These are phyloP conservation scores for Bembecia ichneumoniformis DNA, from an alignment of 2,888 invertebrate genomes.

Conservation along the genomic window DNA sequence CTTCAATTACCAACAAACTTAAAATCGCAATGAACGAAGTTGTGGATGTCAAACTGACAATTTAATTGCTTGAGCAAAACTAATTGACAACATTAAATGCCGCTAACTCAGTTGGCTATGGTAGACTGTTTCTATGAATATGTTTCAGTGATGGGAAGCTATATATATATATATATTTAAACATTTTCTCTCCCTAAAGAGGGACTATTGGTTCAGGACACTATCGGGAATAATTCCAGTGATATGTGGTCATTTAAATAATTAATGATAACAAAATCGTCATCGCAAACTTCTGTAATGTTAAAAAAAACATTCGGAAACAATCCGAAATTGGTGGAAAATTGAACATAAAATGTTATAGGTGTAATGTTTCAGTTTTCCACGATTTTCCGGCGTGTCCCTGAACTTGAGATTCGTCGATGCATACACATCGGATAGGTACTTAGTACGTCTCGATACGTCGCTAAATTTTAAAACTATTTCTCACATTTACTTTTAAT, in stretches of 20 bases:
- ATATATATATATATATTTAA: too few species aligned
- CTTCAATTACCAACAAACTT: too few species aligned
- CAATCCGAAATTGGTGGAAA: conserved; percentile 13
- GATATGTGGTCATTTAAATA: conserved; percentile 62
- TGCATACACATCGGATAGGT: conserved; percentile 26
- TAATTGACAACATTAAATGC: too few species aligned
- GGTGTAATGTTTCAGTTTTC: conserved; percentile 17
- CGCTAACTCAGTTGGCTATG: too few species aligned
- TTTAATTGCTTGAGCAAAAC: too few species aligned
- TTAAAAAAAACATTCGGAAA: conserved; percentile 11
- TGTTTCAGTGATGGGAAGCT: too few species aligned
- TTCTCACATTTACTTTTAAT: conserved; percentile 66
- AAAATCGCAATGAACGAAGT: too few species aligned
- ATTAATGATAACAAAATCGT: conserved; percentile 33
- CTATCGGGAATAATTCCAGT: conserved; percentile 43
- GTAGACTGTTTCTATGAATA: too few species aligned
- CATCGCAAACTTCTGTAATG: conserved; percentile 16
- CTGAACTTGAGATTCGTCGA: conserved; percentile 20
- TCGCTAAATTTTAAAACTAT: conserved; percentile 63
- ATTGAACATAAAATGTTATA: conserved; percentile 12
- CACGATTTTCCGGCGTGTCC: conserved; percentile 22
- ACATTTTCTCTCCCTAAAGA: too few species aligned
- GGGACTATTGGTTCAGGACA: conserved; percentile 28
- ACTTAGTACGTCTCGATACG: conserved; percentile 49
- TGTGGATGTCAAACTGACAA: too few species aligned